These are phyloP conservation scores for Habroteleia sp. DNA, from an alignment of 2,888 invertebrate species.

Conservation along the genomic window DNA sequence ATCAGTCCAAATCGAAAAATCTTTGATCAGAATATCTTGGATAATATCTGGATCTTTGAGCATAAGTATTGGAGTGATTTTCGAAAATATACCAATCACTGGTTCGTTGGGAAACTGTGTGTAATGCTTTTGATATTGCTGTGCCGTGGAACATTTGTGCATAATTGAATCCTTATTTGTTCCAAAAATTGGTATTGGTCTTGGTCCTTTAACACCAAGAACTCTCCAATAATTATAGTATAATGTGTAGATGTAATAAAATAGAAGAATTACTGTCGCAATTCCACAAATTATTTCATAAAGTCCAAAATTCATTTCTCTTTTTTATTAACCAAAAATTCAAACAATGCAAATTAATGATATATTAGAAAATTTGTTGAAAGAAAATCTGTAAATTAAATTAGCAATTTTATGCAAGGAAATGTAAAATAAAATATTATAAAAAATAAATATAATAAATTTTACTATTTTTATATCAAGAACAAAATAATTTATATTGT, in stretches of 20 bases:
- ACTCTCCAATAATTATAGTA: conserved; percentile 76
- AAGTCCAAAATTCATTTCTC: conserved; percentile 38
- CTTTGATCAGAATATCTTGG: conserved; percentile 79
- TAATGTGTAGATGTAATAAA: conserved; percentile 71
- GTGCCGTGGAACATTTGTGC: conserved; percentile 21
- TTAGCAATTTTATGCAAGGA: no score
- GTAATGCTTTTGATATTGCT: conserved; percentile 54
- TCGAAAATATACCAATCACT: conserved; percentile 79
- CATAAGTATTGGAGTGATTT: conserved; percentile 76
- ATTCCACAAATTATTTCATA: conserved; percentile 78
- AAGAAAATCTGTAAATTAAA: no score
- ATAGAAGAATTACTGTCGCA: conserved; percentile 66
- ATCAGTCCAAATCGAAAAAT: conserved; percentile 77
- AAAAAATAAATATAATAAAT: no score
- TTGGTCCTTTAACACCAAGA: conserved; percentile 77
- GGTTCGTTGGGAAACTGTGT: conserved; percentile 64
- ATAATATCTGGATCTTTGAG: conserved; percentile 78
- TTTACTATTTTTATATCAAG: no score
- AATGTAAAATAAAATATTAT: no score
- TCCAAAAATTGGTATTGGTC: conserved; percentile 80
- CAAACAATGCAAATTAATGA: no score
- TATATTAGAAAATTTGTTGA: no score
- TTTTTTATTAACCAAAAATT: no score
- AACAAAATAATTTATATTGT: no score
- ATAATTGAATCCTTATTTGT: conserved; percentile 75